A percentile compares a stretch with the other conserved stretches of the same genome.
These are phyloP conservation scores for Pseudotriccus pelzelni DNA, from an alignment of 2,797 vertebrate genomes.

Conservation along the genomic window DNA sequence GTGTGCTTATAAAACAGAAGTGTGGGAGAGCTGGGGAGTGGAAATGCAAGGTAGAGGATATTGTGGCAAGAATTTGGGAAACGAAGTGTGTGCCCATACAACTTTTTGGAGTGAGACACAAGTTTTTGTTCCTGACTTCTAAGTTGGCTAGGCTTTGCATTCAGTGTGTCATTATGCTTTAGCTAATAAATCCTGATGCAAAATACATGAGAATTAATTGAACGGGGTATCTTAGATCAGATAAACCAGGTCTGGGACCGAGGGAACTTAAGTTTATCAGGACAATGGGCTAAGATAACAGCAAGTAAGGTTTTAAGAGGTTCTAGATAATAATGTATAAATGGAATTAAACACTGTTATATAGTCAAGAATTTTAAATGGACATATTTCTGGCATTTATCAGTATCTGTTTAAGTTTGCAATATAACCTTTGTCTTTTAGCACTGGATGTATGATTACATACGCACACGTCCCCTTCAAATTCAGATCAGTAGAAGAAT, in stretches of 20 bases:
- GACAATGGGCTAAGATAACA: background rate
- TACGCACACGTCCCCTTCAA: background rate
- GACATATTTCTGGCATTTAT: background rate
- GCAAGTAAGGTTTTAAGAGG: background rate
- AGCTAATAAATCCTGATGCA: background rate
- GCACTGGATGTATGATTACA: background rate
- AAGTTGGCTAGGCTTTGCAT: background rate
- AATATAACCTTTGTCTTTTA: background rate
- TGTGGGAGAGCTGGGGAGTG: background rate
- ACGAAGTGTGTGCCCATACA: background rate
- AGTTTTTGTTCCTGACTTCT: background rate
- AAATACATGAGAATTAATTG: conserved; percentile 30
- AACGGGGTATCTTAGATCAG: background rate
- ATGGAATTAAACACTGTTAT: background rate
- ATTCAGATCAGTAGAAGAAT: background rate
- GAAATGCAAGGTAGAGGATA: background rate
- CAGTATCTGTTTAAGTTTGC: background rate
- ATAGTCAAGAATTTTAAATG: background rate
- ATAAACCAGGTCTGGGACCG: background rate
- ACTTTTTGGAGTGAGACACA: background rate
- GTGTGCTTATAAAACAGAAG: background rate
- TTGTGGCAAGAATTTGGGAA: background rate
- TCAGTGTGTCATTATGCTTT: background rate
- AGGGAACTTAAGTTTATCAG: background rate
- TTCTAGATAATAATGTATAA: background rate